Percentiles rank a stretch among this genome's conserved stretches.
Conservation (phyloP, 2,113 vertebrate species). For the Lophius piscatorius region DNA sequence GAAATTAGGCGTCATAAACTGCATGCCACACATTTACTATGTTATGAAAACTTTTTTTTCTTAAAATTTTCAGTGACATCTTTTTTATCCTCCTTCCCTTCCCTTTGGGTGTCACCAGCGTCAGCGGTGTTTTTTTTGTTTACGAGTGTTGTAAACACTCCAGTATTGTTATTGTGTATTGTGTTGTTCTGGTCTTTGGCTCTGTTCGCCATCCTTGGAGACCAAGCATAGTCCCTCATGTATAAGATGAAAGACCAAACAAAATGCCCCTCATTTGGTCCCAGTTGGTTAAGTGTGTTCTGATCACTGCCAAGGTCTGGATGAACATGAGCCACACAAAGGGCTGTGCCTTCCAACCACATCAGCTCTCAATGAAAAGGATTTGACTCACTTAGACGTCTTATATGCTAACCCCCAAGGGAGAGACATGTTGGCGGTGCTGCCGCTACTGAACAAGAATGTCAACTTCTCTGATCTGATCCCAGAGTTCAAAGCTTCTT, state of each 20-base stretch:
- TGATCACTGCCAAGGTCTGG: conserved; percentile 81
- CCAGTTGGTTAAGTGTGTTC: conserved; percentile 81
- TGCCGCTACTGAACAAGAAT: conserved; percentile 45
- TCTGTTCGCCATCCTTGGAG: conserved; percentile 73
- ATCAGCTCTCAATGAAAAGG: conserved; percentile 64
- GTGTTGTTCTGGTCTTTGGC: conserved; percentile 76
- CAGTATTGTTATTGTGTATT: conserved; percentile 68
- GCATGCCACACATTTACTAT: conserved; percentile 11
- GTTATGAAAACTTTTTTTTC: conserved; percentile 32
- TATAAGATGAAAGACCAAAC: conserved; percentile 77
- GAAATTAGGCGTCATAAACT: background rate
- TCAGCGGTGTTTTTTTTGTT: conserved; percentile 70
- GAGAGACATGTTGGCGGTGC: conserved; percentile 45
- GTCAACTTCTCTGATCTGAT: conserved; percentile 45
- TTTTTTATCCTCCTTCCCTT: conserved; percentile 60
- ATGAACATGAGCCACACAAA: conserved; percentile 70
- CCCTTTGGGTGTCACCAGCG: conserved; percentile 63
- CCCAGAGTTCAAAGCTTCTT: conserved; percentile 41
- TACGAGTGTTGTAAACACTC: conserved; percentile 69
- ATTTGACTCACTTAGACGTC: conserved; percentile 65
- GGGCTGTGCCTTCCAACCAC: conserved; percentile 71
- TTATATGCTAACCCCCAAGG: conserved; percentile 59
- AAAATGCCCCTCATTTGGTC: conserved; percentile 77
- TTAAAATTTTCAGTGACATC: conserved; percentile 10
- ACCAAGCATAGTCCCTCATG: conserved; percentile 68